phyloP scores from a whole-genome alignment of 2,113 vertebrate genomes.

The Chunga burmeisteri region DNA sequence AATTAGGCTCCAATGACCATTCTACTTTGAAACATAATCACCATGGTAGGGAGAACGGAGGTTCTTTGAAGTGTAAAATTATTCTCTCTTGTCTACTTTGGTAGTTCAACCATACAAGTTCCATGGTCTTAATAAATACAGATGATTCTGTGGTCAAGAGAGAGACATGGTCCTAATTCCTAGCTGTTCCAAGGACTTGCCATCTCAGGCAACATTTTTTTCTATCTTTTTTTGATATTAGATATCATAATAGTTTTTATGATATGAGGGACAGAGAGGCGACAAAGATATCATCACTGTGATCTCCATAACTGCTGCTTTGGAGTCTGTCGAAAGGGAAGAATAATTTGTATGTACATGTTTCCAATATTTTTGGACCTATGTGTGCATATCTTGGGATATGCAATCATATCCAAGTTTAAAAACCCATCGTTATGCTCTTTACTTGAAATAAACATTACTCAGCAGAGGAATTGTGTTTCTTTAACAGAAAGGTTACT shows the following conservation, averaged over 20 bases:
- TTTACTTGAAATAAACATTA: background rate
- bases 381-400: background rate
- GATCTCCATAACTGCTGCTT: background rate
- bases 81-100: background rate
- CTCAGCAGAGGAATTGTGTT: background rate
- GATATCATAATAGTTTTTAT: background rate
- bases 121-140: background rate
- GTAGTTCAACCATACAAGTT: background rate
- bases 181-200: background rate
- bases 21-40: background rate
- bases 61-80: background rate
- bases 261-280: background rate
- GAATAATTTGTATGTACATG: background rate
- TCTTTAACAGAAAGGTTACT: background rate
- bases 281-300: background rate
- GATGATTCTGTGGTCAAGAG: background rate
- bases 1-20: background rate
- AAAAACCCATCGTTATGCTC: background rate
- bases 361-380: background rate
- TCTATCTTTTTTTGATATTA: background rate
- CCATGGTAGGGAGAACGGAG: background rate
- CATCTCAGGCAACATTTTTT: background rate
- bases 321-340: background rate
- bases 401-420: background rate
- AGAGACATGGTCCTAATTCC: background rate